phyloP scores from a whole-genome alignment of 2,113 vertebrate genomes.

The Henicopernis longicauda region DNA sequence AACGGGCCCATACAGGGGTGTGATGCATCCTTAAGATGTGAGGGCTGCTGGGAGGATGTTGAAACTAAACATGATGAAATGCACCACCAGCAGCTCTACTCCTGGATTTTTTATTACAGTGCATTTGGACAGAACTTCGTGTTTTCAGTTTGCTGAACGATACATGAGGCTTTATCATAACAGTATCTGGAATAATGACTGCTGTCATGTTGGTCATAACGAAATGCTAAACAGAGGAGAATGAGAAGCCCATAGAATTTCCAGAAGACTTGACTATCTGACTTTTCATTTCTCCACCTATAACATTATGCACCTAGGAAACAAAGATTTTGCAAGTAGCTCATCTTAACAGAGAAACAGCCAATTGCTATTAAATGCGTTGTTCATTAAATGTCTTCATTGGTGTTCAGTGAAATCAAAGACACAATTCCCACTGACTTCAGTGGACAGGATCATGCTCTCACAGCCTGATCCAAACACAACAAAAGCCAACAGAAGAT shows the following conservation, averaged over 20 bases:
- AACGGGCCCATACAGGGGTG: not conserved
- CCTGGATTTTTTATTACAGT: not conserved
- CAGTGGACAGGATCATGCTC: not conserved
- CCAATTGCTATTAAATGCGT: not conserved
- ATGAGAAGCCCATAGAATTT: not conserved
- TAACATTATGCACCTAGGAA: not conserved
- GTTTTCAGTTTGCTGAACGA: not conserved
- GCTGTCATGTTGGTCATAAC: not conserved
- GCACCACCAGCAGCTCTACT: not conserved
- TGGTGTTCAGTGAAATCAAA: not conserved
- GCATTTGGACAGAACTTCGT: not conserved
- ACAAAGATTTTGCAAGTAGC: not conserved
- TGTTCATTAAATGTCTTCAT: not conserved
- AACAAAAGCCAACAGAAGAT: not conserved
- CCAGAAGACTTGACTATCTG: not conserved
- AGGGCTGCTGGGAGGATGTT: not conserved
- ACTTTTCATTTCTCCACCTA: not conserved
- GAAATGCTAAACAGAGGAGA: not conserved
- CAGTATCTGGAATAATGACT: not conserved
- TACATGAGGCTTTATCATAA: not conserved
- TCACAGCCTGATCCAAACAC: not conserved
- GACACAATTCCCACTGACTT: not conserved
- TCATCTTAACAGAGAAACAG: not conserved
- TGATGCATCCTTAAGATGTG: not conserved
- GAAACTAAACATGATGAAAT: not conserved